Conservation (phyloP, 2,113 vertebrate genomes). For the Trogon melanurus region DNA sequence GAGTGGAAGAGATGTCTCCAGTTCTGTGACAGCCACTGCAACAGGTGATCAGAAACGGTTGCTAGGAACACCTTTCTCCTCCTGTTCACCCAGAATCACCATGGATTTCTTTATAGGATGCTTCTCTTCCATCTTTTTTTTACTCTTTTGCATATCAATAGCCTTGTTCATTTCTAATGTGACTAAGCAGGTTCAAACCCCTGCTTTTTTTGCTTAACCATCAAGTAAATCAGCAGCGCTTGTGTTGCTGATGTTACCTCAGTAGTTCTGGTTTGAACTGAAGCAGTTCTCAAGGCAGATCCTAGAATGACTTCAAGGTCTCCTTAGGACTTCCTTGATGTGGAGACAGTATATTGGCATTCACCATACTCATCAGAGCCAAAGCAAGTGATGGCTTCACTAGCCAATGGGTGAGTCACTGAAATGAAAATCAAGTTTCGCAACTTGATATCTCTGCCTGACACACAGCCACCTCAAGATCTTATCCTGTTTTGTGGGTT, state of each 20-base stretch:
- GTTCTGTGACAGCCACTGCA: background rate
- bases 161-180: background rate
- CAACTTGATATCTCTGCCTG: background rate
- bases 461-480: slow-evolving; percentile 44
- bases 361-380: background rate
- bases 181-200: background rate
- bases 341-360: background rate
- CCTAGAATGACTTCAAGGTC: background rate
- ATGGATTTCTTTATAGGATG: background rate
- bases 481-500: slow-evolving; percentile 57
- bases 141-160: background rate
- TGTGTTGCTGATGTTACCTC: background rate
- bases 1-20: background rate
- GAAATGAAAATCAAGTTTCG: slow-evolving; percentile 47
- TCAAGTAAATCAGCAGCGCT: background rate
- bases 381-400: background rate
- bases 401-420: slow-evolving; percentile 7
- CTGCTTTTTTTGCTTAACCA: background rate
- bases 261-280: background rate
- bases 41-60: background rate
- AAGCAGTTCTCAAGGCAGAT: background rate
- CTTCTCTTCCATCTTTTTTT: background rate
- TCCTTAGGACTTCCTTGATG: slow-evolving; percentile 13
- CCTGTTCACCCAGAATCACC: background rate
- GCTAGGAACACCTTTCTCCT: background rate